Base-by-base conservation (phyloP, 2,888 invertebrate genomes). In the Stictocephala bisonia region DNA sequence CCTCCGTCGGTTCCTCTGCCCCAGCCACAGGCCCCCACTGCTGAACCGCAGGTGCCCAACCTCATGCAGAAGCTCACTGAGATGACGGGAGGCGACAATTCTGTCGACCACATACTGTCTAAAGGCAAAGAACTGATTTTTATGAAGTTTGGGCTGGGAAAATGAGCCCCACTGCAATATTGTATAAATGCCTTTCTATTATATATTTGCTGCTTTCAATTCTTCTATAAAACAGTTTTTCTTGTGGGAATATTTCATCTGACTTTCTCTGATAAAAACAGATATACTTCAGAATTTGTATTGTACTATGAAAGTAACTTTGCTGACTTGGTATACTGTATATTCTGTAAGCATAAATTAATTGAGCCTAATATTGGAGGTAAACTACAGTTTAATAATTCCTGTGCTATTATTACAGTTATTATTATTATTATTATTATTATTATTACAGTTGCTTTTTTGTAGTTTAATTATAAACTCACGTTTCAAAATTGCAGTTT, bases 71-170 rank as follows among this genome's bases (percentile, higher is more conserved):
- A 95, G 85, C 90, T 95, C 83, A 90, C 93, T 81, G 95, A 95
- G 84, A 94, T 95, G 87, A 93, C 94, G 72, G 78, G 76, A 31
- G 60, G 79, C 26, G 86, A 85, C 48, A 92, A 92, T 76, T 93
- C 94, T 80, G 95, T 95, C 77, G 94, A 94, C 81, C 95, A 95
- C 83, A 94, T 95, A 80, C 88, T 95, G 81, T 94, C 95, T 83
- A 95, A 95, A 85, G 95, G 95, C 82, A 95, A 96, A 86, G 95
- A 95, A 87, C 90, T 95, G 79, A 94, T 95, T 84, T 95, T 96
- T 86, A 95, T 95, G 92, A 94, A 94, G 86, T 96, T 96, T 85
- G 95, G 95, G 79, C 89, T 95, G 80, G 93, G 93, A 82, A 80
- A 80, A 79, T 80, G 79, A 80, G 53, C 51, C 41, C 64, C 60